Evolutionary conservation across 2,888 invertebrate species (phyloP), one percentile per base, ranked within the genome.

Genomic region (Cantharis nigra): DNA sequence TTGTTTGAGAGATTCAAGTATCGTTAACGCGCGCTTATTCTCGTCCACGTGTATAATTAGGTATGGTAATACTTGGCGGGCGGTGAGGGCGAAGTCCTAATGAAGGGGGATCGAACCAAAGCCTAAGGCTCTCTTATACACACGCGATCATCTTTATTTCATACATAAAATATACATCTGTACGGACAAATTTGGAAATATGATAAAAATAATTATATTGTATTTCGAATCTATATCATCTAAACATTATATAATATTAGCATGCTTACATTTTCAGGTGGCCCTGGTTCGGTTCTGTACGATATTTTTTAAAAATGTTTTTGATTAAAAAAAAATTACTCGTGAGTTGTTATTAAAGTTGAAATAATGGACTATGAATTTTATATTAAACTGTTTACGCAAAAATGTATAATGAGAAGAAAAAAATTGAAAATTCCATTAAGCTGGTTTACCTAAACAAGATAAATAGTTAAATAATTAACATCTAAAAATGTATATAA

Each of bases 11-110:
- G 75, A 76, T 78, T 63, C 78, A 70, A 74, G 76, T 78, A 78
- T 78, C 78, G 78, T 78, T 78, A 78, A 76, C 76, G 76, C 76
- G 78, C 78, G 78, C 70, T 74, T 69, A 67, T 74, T 75, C 70
- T 70, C 74, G 85, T 84, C 86, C 87, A 87, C 87, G 87, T 87
- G 86, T 87, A 87, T 88, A 88, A 88, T 88, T 88, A 87, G 87
- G 86, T 87, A 88, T 88, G 88, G 85, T 87, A 87, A 87, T 88
- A 87, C 83, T 85, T 83, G 85, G 84, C 86, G 86, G 87, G 86
- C 87, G 87, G 87, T 86, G 87, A 87, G 88, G 88, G 87, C 86
- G 87, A 86, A 82, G 84, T 82, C 83, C 83, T 86, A 87, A 79
- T 79, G 79, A 79, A 79, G 79, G 79, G 78, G 79, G 83, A 82